Evolutionary conservation across 1,140 invertebrate species (phyloP), one percentile per base, ranked within the genome.

Genomic region (Phenacoccus solenopsis): DNA sequence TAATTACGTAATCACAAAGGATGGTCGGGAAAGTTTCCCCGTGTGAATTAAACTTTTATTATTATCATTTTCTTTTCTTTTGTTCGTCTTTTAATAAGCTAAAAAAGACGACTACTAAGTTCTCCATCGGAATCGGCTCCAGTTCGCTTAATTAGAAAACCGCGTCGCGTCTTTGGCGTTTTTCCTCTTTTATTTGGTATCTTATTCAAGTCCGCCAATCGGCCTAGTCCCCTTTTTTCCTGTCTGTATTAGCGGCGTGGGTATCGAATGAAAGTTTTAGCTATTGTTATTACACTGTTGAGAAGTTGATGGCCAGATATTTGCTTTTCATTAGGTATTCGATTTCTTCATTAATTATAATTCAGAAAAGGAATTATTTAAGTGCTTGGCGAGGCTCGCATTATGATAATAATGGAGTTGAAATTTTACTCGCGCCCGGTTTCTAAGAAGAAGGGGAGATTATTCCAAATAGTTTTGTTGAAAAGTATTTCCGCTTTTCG

Each of bases 31-130:
- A 49, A 49, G 38, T 49, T 49, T 49, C 38, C 38, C 38, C 38
- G 38, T 49, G 38, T 49, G 38, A 49, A 49, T 49, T 49, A 49
- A 49, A 49, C 38, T 49, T 49, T 49, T 16, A 49, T 49, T 49
- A 49, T 49, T n/a, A n/a, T n/a, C n/a, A n/a, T n/a, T n/a, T n/a
- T n/a, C 38, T 3, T 49, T 49, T 49, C 20, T n/a, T 49, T 49
- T 49, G 38, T 49, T 49, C 38, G 38, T 9, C 4, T 49, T 49
- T 49, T 49, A 49, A 49, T 49, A 49, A 49, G 38, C 38, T 49
- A 49, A 49, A 49, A 49, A 49, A 49, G 38, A 49, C 38, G 38
- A 49, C 38, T 49, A n/a, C 38, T 49, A 49, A 49, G 38, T 49
- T n/a, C 38, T 49, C 20, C 38, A 49, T 4, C 20, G 5, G 38